A percentile compares a stretch with the other conserved stretches of the same genome.
These are phyloP conservation scores for Zaprionus inermis DNA, from an alignment of 1,140 invertebrate species.

Conservation along the genomic window DNA sequence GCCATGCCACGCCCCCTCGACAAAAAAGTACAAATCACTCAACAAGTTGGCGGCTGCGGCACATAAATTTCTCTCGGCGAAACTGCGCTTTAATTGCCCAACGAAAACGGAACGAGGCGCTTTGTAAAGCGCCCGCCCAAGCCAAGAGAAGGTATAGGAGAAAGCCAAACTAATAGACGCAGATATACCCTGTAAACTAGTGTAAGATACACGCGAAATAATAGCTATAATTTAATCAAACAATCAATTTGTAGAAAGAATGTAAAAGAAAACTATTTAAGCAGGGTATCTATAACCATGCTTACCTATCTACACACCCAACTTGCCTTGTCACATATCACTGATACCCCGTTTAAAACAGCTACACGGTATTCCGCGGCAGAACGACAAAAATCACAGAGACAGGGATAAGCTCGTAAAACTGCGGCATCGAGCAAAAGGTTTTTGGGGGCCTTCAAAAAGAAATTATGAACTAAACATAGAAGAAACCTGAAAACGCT, in stretches of 20 bases:
- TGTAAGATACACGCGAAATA: background rate
- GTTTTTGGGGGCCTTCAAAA: slow-evolving; percentile 61
- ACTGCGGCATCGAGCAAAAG: slow-evolving; percentile 64
- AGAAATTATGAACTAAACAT: slow-evolving; percentile 70
- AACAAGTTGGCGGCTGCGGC: slow-evolving; percentile 50
- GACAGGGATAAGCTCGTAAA: slow-evolving; percentile 69
- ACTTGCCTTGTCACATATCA: background rate
- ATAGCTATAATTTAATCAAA: background rate
- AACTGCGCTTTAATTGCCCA: slow-evolving; percentile 79
- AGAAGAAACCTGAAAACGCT: slow-evolving; percentile 52
- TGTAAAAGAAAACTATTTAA: no score
- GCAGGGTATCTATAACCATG: no score
- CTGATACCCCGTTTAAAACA: no score
- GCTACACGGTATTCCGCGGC: slow-evolving; percentile 27
- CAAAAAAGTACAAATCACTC: slow-evolving; percentile 70
- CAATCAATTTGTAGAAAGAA: no score
- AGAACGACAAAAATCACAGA: slow-evolving; percentile 13
- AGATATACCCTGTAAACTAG: background rate
- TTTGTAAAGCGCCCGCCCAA: background rate
- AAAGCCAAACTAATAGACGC: background rate
- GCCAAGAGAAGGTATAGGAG: background rate
- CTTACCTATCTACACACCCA: no score
- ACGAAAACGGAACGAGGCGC: slow-evolving; percentile 41
- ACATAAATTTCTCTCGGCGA: slow-evolving; percentile 75
- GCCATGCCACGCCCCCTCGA: slow-evolving; percentile 55